These are phyloP conservation scores for Abramis brama DNA, from an alignment of 2,113 vertebrate species.

Conservation along the genomic window DNA sequence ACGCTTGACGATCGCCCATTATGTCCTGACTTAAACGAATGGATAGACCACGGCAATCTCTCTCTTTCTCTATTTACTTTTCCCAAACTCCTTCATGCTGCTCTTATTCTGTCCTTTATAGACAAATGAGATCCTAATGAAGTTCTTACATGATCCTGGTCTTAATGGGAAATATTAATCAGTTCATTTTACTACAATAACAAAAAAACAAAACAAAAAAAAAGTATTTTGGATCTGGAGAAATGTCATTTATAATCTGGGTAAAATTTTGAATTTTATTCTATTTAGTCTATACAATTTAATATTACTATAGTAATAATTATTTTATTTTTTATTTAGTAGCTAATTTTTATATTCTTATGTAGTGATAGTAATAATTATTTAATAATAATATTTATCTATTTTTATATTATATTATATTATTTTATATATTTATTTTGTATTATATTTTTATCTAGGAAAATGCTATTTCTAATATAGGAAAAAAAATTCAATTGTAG, in stretches of 20 bases:
- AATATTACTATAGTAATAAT: not conserved
- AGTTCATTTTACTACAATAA: not conserved
- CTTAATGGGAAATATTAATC: not conserved
- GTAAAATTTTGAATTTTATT: not conserved
- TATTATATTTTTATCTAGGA: no score
- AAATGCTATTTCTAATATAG: not conserved
- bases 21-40: not conserved
- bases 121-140: not conserved
- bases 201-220: not conserved
- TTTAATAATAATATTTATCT: no score
- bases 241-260: not conserved
- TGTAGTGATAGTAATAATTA: no score
- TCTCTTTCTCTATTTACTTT: conserved; percentile 3
- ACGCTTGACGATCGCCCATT: conserved; percentile 2
- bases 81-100: not conserved
- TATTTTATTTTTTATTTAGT: no score
- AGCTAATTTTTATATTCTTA: no score
- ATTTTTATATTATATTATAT: no score
- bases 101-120: not conserved
- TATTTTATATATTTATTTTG: no score
- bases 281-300: not conserved
- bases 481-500: not conserved
- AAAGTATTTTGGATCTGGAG: not conserved
- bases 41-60: not conserved
- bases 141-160: not conserved